Conservation (phyloP, 1,140 invertebrate genomes). For the Forficula auricularia region DNA sequence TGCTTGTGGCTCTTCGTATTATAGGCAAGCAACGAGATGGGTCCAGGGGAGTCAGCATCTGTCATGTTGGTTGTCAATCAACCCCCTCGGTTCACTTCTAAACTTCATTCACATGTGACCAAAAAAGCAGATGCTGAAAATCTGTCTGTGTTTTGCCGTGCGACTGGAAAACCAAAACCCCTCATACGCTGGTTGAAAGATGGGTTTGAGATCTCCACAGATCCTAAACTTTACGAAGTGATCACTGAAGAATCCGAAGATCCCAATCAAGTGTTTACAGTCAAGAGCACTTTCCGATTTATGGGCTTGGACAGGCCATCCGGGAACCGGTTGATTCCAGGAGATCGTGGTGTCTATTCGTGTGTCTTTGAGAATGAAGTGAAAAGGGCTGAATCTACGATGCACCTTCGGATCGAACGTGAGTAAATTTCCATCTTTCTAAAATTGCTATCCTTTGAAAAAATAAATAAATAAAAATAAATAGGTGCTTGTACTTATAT, state of each 20-base stretch:
- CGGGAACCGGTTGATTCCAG: conserved; percentile 56
- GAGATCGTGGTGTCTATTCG: conserved; percentile 69
- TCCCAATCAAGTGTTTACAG: conserved; percentile 55
- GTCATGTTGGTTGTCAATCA: conserved; percentile 72
- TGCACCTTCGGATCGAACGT: conserved; percentile 80
- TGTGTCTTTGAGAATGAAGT: conserved; percentile 82
- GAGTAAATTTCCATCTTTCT: conserved; percentile 26
- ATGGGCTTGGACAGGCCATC: conserved; percentile 51
- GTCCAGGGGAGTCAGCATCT: conserved; percentile 62
- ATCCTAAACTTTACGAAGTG: conserved; percentile 60
- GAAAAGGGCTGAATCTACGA: conserved; percentile 63
- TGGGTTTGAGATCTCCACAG: conserved; percentile 51
- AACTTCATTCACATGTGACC: conserved; percentile 65
- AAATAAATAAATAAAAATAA: background rate
- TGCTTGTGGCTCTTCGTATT: no score
- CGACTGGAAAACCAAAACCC: conserved; percentile 72
- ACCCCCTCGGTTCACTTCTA: conserved; percentile 61
- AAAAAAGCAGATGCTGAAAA: conserved; percentile 61
- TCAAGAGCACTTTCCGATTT: conserved; percentile 69
- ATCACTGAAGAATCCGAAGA: conserved; percentile 55
- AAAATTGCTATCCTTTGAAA: background rate
- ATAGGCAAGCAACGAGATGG: conserved; percentile 63
- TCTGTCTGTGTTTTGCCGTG: conserved; percentile 63
- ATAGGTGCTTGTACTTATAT: no score
- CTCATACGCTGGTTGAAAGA: conserved; percentile 73